Percentiles rank a stretch among this genome's conserved stretches.
Evolutionary conservation across 2,888 invertebrate genomes (phyloP).

Genomic region (Alsophila aescularia): DNA sequence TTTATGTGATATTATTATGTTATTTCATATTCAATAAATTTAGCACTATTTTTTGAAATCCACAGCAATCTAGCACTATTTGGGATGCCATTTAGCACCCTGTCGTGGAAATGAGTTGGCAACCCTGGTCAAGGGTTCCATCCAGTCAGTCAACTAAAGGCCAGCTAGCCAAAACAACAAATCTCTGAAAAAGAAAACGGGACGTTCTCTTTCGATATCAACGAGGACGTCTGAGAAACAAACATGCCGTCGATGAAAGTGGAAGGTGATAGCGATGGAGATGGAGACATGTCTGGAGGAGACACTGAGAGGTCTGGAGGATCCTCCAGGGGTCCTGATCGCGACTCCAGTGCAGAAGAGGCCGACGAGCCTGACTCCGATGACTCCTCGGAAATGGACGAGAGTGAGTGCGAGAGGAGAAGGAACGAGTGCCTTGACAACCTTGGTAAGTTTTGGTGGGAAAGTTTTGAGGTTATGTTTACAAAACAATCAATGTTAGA

Average conservation of each 20-base stretch:
- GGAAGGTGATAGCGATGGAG: constrained; percentile 85
- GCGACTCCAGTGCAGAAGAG: constrained; percentile 90
- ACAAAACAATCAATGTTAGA: constrained; percentile 62
- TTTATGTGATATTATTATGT: too few relatives aligned
- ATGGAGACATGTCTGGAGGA: constrained; percentile 88
- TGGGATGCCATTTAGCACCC: too few relatives aligned
- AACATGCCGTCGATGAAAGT: constrained; percentile 89
- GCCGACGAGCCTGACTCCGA: constrained; percentile 93
- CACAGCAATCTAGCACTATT: too few relatives aligned
- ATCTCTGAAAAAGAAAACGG: background rate
- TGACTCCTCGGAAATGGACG: constrained; percentile 96
- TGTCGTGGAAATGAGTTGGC: too few relatives aligned
- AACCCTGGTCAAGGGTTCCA: too few relatives aligned
- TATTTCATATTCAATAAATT: too few relatives aligned
- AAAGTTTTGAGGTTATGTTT: constrained; percentile 78
- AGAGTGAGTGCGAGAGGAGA: constrained; percentile 94
- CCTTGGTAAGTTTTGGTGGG: constrained; percentile 77
- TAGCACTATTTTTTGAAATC: too few relatives aligned
- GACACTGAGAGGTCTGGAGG: constrained; percentile 88
- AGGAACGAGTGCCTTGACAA: constrained; percentile 93
- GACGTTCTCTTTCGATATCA: background rate
- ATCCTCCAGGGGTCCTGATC: constrained; percentile 87
- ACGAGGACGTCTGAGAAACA: background rate
- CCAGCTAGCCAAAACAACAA: background rate
- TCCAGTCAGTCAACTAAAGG: too few relatives aligned